Conservation (phyloP, 2,113 vertebrate species). For the Anthoscopus minutus region DNA sequence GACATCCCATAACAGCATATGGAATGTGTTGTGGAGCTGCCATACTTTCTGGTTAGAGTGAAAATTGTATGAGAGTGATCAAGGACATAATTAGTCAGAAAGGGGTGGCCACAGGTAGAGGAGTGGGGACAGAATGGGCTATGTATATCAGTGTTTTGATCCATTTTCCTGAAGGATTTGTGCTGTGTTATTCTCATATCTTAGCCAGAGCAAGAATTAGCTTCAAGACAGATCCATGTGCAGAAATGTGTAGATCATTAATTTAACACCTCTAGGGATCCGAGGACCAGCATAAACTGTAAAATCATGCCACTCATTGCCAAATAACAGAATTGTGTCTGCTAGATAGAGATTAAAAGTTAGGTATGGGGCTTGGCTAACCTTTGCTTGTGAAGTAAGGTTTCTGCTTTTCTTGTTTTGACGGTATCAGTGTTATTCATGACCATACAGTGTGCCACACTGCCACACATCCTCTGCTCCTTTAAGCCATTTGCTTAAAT, state of each 20-base stretch:
- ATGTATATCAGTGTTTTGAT: too few species aligned
- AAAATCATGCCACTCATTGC: not conserved
- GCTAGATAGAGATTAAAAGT: not conserved
- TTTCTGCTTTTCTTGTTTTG: not conserved
- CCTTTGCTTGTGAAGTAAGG: not conserved
- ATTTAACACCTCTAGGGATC: not conserved
- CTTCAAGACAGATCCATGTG: constrained; percentile 4
- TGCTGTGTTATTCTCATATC: not conserved
- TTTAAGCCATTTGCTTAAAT: not conserved
- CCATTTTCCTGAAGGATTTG: not conserved
- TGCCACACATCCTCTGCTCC: not conserved
- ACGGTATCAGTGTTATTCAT: not conserved
- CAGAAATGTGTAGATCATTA: not conserved
- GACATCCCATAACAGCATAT: not conserved
- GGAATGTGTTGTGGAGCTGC: not conserved
- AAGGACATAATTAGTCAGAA: constrained; percentile 5
- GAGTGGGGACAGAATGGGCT: not conserved
- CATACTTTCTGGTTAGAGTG: not conserved
- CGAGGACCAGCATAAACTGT: not conserved
- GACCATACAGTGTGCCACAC: not conserved
- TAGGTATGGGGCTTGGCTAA: not conserved
- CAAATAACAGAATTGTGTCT: not conserved
- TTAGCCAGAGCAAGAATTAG: not conserved
- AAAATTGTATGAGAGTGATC: not conserved
- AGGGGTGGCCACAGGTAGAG: not conserved